A percentile compares a stretch with the other conserved stretches of the same genome.
Conservation (phyloP, 64 coral and sea anemone species). For the Orbicella faveolata region DNA sequence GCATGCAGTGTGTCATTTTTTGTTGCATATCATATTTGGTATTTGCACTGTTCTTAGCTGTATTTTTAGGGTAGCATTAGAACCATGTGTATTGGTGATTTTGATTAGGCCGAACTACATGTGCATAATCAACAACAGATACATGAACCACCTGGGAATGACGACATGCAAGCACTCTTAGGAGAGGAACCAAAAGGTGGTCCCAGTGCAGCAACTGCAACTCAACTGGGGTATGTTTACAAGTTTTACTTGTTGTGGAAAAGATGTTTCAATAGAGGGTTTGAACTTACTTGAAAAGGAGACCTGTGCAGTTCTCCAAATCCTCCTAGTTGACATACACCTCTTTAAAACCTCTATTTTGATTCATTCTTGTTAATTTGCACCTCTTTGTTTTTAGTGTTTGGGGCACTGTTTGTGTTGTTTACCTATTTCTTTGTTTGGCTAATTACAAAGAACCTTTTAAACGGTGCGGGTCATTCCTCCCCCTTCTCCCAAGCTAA, state of each 20-base stretch:
- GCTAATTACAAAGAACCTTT: no score
- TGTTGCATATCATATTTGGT: not conserved
- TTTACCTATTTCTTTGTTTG: no score
- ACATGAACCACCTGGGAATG: constrained; percentile 76
- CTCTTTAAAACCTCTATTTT: no score
- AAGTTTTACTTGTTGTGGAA: not conserved
- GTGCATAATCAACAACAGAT: constrained; percentile 98
- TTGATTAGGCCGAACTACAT: constrained; percentile 95
- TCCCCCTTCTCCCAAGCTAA: no score
- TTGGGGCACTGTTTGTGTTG: no score
- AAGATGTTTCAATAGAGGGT: no score
- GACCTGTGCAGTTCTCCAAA: not conserved
- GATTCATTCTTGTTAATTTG: no score
- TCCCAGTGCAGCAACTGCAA: constrained; percentile 30
- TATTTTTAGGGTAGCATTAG: constrained; percentile 8
- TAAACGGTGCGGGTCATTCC: no score
- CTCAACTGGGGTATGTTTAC: constrained; percentile 81
- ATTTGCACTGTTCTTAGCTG: not conserved
- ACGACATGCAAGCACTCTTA: constrained; percentile 78
- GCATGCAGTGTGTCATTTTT: no score
- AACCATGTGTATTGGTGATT: constrained; percentile 58
- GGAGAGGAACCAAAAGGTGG: constrained; percentile 68
- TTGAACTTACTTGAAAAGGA: not conserved
- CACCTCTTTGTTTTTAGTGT: no score
- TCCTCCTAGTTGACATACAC: no score